Conservation (phyloP, 2,113 vertebrate genomes). For the Rhinolophus sinicus region DNA sequence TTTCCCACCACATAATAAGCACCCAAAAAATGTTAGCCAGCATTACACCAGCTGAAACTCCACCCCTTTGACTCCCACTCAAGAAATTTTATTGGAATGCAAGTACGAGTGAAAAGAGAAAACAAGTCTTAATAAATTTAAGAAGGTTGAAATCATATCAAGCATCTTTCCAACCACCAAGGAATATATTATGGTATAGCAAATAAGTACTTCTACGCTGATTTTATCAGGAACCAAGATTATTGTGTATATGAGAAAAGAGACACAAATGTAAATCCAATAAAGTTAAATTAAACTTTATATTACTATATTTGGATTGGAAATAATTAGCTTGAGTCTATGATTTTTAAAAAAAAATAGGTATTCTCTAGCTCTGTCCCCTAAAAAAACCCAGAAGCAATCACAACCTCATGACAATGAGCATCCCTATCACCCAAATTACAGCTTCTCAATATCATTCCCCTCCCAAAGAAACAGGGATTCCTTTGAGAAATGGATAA, state of each 20-base stretch:
- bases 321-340: background rate
- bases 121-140: background rate
- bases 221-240: background rate
- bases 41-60: conserved; percentile 28
- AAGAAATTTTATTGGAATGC: conserved; percentile 28
- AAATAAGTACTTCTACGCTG: background rate
- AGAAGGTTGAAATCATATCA: background rate
- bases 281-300: background rate
- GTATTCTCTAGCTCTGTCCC: background rate
- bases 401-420: background rate
- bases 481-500: background rate
- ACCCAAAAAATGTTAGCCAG: background rate
- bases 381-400: background rate
- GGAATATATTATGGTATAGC: background rate
- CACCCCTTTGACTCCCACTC: background rate
- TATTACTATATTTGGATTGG: background rate
- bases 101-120: background rate
- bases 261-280: background rate
- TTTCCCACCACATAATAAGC: conserved; percentile 57
- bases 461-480: background rate
- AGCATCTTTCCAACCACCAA: background rate
- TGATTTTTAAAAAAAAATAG: background rate
- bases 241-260: background rate
- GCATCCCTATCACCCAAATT: background rate
- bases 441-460: background rate